phyloP scores from a whole-genome alignment of 2,797 vertebrate genomes.

The Hapalemur alaotrensis region DNA sequence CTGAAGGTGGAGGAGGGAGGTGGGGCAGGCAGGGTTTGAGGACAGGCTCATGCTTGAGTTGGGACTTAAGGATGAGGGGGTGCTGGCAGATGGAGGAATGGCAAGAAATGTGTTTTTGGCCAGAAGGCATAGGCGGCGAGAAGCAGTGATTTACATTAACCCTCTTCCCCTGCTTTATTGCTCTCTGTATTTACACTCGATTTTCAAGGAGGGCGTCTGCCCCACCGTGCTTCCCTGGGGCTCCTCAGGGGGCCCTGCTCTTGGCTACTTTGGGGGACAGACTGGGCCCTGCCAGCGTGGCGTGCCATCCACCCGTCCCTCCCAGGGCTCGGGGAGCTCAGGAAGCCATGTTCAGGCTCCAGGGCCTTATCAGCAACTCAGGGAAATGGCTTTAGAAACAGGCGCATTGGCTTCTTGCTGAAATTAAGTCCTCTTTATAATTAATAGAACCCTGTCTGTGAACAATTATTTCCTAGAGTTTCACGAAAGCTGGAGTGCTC shows the following conservation, averaged over 20 bases:
- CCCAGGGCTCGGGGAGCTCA: not conserved
- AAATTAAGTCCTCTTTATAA: constrained; percentile 76
- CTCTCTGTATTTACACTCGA: not conserved
- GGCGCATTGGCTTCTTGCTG: constrained; percentile 70
- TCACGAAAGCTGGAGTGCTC: constrained; percentile 78
- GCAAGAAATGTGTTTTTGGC: not conserved
- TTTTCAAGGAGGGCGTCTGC: not conserved
- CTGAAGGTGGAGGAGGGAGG: not conserved
- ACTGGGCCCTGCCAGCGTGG: not conserved
- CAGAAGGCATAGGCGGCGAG: not conserved
- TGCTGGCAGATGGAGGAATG: not conserved
- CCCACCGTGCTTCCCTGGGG: not conserved
- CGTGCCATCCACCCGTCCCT: not conserved
- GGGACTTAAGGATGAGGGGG: not conserved
- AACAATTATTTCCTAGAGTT: constrained; percentile 83
- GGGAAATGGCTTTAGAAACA: constrained; percentile 76
- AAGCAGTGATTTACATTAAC: not conserved
- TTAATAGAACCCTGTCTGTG: constrained; percentile 72
- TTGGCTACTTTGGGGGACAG: not conserved
- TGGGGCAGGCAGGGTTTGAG: not conserved
- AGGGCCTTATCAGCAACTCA: constrained; percentile 72
- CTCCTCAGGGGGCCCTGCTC: not conserved
- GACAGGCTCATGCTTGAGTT: not conserved
- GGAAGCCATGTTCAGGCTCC: not conserved
- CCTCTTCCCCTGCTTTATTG: not conserved